phyloP scores from a whole-genome alignment of 92 coral and sea anemone genomes.

The Pocillopora grandis region DNA sequence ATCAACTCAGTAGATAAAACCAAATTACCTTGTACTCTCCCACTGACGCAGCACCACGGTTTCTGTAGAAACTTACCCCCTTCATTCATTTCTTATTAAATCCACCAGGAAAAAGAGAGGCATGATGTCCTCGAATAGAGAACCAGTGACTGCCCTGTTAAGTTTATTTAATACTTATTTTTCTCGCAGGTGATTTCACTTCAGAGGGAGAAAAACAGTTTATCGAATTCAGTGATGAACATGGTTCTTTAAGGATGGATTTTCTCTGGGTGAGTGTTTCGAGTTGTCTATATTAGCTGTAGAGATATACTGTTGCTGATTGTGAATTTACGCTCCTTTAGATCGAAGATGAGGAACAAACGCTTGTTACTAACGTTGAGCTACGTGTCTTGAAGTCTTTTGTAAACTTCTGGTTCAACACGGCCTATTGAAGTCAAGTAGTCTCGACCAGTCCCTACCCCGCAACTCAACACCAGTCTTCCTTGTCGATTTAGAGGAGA shows the following conservation, averaged over 20 bases:
- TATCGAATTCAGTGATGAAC: conserved; percentile 70
- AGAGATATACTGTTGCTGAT: not conserved
- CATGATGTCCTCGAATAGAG: not conserved
- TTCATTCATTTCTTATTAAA: too few species aligned
- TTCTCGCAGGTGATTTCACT: conserved; percentile 68
- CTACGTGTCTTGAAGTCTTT: conserved; percentile 65
- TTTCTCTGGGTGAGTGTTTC: conserved; percentile 72
- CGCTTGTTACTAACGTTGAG: conserved; percentile 68
- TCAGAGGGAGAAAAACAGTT: conserved; percentile 68
- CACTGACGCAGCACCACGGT: too few species aligned
- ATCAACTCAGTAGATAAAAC: too few species aligned
- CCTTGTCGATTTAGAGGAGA: not conserved
- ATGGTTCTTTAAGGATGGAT: conserved; percentile 72
- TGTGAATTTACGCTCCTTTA: not conserved
- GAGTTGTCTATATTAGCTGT: not conserved
- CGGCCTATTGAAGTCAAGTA: conserved; percentile 58
- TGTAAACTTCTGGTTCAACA: conserved; percentile 88
- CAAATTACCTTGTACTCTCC: too few species aligned
- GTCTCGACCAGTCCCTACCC: not conserved
- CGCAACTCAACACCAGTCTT: not conserved
- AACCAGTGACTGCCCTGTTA: not conserved
- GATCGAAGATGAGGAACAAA: conserved; percentile 73
- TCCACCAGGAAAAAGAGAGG: too few species aligned
- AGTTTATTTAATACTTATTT: not conserved
- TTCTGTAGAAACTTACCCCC: too few species aligned